Conservation (phyloP, 2,888 invertebrate species). For the Cataglyphis albicans region DNA sequence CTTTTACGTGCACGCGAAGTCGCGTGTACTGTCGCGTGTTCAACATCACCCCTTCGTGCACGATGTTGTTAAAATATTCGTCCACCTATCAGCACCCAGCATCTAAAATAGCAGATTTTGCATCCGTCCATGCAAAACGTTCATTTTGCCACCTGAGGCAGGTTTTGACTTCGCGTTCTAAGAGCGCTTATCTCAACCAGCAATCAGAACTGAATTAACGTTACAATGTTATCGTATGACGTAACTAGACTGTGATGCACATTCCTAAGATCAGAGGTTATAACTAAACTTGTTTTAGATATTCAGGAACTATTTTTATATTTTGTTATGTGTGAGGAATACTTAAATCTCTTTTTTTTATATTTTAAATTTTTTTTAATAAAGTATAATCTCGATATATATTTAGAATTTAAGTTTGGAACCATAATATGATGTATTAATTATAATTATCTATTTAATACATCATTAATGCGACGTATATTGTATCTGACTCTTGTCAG, state of each 20-base stretch:
- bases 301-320: neutral
- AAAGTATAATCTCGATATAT: neutral
- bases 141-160: conserved; percentile 52
- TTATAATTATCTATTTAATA: neutral
- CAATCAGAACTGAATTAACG: conserved; percentile 43
- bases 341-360: neutral
- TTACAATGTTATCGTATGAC: conserved; percentile 44
- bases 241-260: conserved; percentile 32
- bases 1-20: conserved; percentile 45
- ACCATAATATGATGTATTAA: neutral
- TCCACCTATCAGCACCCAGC: conserved; percentile 26
- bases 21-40: conserved; percentile 48
- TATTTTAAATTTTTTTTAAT: neutral
- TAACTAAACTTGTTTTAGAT: conserved; percentile 3
- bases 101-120: conserved; percentile 32
- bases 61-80: conserved; percentile 45
- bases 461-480: neutral
- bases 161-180: neutral
- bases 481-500: neutral
- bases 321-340: neutral
- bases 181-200: conserved; percentile 17
- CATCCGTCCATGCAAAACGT: conserved; percentile 37
- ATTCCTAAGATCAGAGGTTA: neutral
- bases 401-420: neutral
- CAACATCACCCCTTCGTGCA: conserved; percentile 15